Evolutionary conservation across 1,140 invertebrate genomes (phyloP).

Genomic region (Camponotus floridanus): DNA sequence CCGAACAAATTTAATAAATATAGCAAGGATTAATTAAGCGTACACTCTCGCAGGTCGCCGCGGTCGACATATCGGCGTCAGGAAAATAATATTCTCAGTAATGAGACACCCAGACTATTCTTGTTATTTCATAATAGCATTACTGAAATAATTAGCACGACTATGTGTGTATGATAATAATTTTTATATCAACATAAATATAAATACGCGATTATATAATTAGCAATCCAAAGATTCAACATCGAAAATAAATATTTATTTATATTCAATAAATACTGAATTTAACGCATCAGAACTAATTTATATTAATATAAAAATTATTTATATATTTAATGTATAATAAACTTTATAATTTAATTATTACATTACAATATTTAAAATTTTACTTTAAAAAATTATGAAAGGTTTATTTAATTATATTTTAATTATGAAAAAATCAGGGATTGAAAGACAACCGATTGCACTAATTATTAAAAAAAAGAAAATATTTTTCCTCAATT

Average conservation of each 20-base stretch:
- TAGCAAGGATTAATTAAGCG: slow-evolving; percentile 47
- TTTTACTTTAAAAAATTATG: no score
- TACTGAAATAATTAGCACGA: slow-evolving; percentile 12
- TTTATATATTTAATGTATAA: no score
- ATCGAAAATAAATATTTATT: background rate
- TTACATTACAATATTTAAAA: no score
- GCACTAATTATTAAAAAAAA: background rate
- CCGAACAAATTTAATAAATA: slow-evolving; percentile 50
- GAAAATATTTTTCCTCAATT: background rate
- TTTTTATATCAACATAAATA: slow-evolving; percentile 14
- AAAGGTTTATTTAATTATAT: no score
- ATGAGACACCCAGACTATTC: slow-evolving; percentile 3
- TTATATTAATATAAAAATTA: no score
- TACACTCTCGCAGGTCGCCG: background rate
- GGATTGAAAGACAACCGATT: background rate
- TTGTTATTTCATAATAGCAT: slow-evolving; percentile 16
- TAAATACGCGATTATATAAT: background rate
- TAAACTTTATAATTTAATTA: no score
- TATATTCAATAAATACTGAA: background rate
- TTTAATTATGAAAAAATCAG: no score
- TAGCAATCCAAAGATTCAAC: background rate
- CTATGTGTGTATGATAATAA: slow-evolving; percentile 6
- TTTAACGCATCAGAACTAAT: background rate
- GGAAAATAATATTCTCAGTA: slow-evolving; percentile 22
- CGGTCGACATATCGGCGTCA: background rate